Evolutionary conservation across 1,140 invertebrate genomes (phyloP).

Genomic region (Neodiprion virginianus): DNA sequence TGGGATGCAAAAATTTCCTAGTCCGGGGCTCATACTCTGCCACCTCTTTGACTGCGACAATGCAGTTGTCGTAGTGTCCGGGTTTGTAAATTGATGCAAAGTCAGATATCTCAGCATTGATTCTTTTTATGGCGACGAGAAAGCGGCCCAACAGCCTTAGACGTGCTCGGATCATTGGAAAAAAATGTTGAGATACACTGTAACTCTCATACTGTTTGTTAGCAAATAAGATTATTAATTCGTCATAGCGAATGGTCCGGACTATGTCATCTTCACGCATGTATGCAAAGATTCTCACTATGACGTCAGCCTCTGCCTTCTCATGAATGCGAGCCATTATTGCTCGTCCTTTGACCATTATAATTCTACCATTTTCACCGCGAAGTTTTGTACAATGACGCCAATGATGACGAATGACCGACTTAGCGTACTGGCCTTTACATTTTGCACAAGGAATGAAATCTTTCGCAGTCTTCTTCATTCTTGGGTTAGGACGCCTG

Average conservation of each 20-base stretch:
- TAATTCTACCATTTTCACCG: constrained; percentile 8
- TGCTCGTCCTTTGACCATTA: constrained; percentile 11
- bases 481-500: constrained; percentile 19
- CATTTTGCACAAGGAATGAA: constrained; percentile 26
- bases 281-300: constrained; percentile 22
- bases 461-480: constrained; percentile 10
- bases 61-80: constrained; percentile 6
- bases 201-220: constrained; percentile 29
- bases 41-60: constrained; percentile 1
- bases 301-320: constrained; percentile 11
- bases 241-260: constrained; percentile 30
- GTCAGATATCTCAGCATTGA: constrained; percentile 11
- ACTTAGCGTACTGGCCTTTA: background rate
- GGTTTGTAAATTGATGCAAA: constrained; percentile 17
- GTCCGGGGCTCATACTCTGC: constrained; percentile 17
- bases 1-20: constrained; percentile 18
- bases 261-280: constrained; percentile 30
- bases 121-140: background rate
- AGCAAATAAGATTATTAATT: constrained; percentile 25
- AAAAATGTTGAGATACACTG: constrained; percentile 22
- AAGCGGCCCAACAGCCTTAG: constrained; percentile 24
- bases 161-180: constrained; percentile 19
- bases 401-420: constrained; percentile 19
- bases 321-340: constrained; percentile 7
- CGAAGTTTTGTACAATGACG: background rate